Evolutionary conservation across 2,113 vertebrate species (phyloP).

Genomic region (Donacobius atricapilla): DNA sequence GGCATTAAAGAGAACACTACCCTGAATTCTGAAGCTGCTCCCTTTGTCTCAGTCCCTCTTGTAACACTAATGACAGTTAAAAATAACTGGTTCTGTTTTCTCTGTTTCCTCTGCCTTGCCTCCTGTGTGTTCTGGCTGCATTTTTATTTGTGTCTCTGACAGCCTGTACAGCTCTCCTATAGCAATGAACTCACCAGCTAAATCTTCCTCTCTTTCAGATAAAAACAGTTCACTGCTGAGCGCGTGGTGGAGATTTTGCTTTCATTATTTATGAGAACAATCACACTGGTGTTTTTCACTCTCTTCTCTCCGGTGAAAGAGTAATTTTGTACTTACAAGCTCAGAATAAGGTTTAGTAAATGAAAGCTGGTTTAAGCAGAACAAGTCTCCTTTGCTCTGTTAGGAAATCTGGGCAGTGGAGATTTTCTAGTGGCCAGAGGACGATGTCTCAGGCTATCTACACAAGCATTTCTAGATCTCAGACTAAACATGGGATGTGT

Average conservation of each 20-base stretch:
- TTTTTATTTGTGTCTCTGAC: constrained; percentile 5
- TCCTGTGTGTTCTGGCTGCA: not conserved
- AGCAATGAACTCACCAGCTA: not conserved
- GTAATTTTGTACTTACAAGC: not conserved
- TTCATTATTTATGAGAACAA: constrained; percentile 37
- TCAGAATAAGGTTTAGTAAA: not conserved
- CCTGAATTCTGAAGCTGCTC: not conserved
- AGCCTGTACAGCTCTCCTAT: not conserved
- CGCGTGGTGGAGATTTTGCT: not conserved
- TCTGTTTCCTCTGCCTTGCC: not conserved
- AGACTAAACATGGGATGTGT: not conserved
- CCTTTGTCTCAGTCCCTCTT: constrained; percentile 1
- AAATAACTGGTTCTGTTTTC: not conserved
- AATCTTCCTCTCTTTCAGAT: not conserved
- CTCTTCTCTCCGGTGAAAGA: not conserved
- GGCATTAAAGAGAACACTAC: not conserved
- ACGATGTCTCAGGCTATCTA: not conserved
- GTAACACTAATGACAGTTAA: constrained; percentile 21
- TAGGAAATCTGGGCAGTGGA: not conserved
- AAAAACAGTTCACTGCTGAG: not conserved
- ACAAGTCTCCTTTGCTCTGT: not conserved
- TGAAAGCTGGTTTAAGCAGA: not conserved
- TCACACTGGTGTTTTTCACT: not conserved
- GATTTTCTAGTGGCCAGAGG: not conserved
- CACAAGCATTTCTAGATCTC: not conserved